Base-by-base conservation (phyloP, 2,888 invertebrate species). In the Nematopogon swammerdamellus region DNA sequence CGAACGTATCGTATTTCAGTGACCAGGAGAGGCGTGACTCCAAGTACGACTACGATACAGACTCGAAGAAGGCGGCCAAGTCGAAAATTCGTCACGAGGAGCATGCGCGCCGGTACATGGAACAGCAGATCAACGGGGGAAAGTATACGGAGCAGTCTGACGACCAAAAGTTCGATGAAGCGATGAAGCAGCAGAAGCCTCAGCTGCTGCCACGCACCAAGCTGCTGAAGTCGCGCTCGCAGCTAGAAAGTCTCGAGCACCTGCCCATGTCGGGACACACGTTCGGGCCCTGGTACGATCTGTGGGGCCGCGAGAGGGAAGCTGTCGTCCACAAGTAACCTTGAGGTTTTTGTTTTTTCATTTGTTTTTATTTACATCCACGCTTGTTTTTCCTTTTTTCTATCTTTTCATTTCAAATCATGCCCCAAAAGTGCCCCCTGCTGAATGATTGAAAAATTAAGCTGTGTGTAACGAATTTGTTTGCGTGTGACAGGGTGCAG, bases 211-310 rank as follows among this genome's bases (percentile, higher is more conserved):
- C 89, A 1, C 80, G 89, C 51, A 89, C 89, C 1, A 89, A 89
- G 63, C 68, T 88, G 46, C 68, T 86, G 48, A 85, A 88, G 61
- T 81, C 82, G 56, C 73, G 63, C 55, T 16, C 25, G 14, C 62
- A 64, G 51, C 68, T 82, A 45, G 66, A 65, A 17, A 80, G 80
- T 52, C 70, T 68, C 51, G 67, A 62, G 51, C 82, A 82, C 57
- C 68, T 81, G 53, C 77, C 77, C 48, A 81, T 82, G 60, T 83
- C 83, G 50, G 85, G 84, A 10, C 90, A 89, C 61, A 87, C 86
- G 56, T 92, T 91, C 64, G 92, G 92, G 1, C 92, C 92, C 0
- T 92, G 92, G 92, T 92, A 92, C 63, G 92, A 93, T 70, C 81
- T 92, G 54, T 93, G 92, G 92, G 92, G 87, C 25, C 81, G 85